Base-by-base conservation (phyloP, 2,888 invertebrate genomes). In the Tachystola acroxantha region DNA sequence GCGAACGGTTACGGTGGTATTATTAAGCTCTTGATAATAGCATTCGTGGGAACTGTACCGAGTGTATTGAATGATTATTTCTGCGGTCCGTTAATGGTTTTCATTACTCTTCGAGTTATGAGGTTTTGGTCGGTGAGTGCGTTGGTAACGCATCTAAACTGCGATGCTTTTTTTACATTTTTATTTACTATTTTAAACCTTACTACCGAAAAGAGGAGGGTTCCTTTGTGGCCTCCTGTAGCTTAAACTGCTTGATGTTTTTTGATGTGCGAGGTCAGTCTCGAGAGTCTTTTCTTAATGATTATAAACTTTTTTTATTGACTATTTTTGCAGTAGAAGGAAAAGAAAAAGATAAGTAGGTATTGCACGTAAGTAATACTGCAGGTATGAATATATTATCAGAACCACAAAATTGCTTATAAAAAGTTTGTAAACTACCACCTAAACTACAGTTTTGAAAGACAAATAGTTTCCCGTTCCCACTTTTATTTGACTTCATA, bases 41-140 rank as follows among this genome's bases (percentile, higher is more conserved):
- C 57, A 45, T 49, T 43, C 75, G 74, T 76, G 76, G 73, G 76
- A 76, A 76, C 54, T 64, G 55, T 62, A 63, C 66, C 69, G 49
- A 62, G 51, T 75, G 74, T 68, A 75, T 72, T 71, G 68, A 75
- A 75, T 64, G 63, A 64, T 68, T 64, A 69, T 65, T 66, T 68
- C 60, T 10, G 57, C 56, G 54, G 50, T 42, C 55, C 50, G 50
- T 57, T 75, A 75, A 73, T 76, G 67, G 70, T 62, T 72, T 74
- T 68, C 65, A 62, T 72, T 61, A 64, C 63, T 59, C 68, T 53
- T 56, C 50, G 47, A 28, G 32, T 68, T 63, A 61, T 58, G 66
- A 62, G 65, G 65, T 70, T 64, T 59, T 46, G 44, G 47, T 3
- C 27, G 10, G 10, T 12, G 27, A 27, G 27, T 27, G 10, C 27